These are phyloP conservation scores for Ostrea denselamellosa DNA, from an alignment of 1,140 invertebrate species.

Conservation along the genomic window DNA sequence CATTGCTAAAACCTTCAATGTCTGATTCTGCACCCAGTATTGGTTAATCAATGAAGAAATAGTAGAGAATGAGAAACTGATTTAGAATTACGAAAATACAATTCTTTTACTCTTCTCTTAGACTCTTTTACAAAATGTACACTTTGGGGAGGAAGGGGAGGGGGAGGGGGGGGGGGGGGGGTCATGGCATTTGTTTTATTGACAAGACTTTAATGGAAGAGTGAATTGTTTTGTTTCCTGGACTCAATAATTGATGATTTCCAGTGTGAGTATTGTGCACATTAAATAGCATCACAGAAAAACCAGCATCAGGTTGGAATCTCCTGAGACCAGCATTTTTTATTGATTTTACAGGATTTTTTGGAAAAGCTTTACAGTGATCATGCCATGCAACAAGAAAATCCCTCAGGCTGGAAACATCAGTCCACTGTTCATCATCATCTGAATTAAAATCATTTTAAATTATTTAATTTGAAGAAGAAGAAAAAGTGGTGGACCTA, in stretches of 20 bases:
- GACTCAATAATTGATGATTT: constrained; percentile 14
- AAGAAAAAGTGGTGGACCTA: no score
- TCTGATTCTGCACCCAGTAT: background rate
- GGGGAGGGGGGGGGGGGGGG: no score
- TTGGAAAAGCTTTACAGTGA: background rate
- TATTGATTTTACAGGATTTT: constrained; percentile 31
- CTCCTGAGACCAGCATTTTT: background rate
- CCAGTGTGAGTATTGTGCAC: background rate
- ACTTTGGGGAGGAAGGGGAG: background rate
- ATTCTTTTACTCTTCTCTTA: background rate
- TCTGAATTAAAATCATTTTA: background rate
- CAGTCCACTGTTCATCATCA: background rate
- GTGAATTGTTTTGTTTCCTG: constrained; percentile 1
- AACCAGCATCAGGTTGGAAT: background rate
- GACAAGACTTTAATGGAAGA: background rate
- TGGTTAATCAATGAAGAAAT: background rate
- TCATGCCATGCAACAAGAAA: constrained; percentile 7
- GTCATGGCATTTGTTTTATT: background rate
- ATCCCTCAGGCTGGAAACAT: background rate
- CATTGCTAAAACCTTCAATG: background rate
- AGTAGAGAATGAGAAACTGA: background rate
- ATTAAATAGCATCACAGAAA: constrained; percentile 17
- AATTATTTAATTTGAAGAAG: background rate
- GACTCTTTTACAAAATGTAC: no score
- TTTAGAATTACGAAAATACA: background rate